These are phyloP conservation scores for Trissolcus brochymenae DNA, from an alignment of 2,888 invertebrate genomes.

Conservation along the genomic window DNA sequence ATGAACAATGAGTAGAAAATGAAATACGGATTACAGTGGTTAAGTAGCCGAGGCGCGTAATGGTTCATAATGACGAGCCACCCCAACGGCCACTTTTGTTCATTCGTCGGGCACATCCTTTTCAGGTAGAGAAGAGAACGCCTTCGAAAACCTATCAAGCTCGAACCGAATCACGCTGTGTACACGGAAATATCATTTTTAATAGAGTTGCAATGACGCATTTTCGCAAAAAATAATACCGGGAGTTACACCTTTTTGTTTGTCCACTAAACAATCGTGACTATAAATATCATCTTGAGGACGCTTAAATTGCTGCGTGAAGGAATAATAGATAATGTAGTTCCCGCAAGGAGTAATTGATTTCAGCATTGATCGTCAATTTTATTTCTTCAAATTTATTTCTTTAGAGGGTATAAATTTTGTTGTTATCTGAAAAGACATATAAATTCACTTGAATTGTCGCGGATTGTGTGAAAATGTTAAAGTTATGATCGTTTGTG, in stretches of 20 bases:
- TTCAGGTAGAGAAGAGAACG: slow-evolving; percentile 15
- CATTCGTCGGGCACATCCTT: slow-evolving; percentile 25
- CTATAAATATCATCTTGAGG: background rate
- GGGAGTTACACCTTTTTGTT: slow-evolving; percentile 6
- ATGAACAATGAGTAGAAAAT: slow-evolving; percentile 67
- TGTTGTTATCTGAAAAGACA: background rate
- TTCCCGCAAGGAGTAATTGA: background rate
- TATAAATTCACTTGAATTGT: background rate
- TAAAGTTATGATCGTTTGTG: slow-evolving; percentile 24
- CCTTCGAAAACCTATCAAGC: slow-evolving; percentile 30
- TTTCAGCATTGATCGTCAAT: background rate
- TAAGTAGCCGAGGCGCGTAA: slow-evolving; percentile 64
- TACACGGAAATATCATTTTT: slow-evolving; percentile 33
- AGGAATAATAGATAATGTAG: too few species aligned
- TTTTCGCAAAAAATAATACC: slow-evolving; percentile 8
- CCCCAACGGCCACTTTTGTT: slow-evolving; percentile 48
- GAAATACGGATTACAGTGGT: slow-evolving; percentile 72
- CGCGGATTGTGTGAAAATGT: slow-evolving; percentile 5
- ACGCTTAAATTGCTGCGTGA: background rate
- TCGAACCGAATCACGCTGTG: slow-evolving; percentile 24
- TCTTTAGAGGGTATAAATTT: too few species aligned
- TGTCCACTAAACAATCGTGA: too few species aligned
- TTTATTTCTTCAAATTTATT: too few species aligned
- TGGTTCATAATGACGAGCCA: slow-evolving; percentile 66
- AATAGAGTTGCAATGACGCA: slow-evolving; percentile 27